Base-by-base conservation (phyloP, 2,888 invertebrate genomes). In the Caenorhabditis sp. region DNA sequence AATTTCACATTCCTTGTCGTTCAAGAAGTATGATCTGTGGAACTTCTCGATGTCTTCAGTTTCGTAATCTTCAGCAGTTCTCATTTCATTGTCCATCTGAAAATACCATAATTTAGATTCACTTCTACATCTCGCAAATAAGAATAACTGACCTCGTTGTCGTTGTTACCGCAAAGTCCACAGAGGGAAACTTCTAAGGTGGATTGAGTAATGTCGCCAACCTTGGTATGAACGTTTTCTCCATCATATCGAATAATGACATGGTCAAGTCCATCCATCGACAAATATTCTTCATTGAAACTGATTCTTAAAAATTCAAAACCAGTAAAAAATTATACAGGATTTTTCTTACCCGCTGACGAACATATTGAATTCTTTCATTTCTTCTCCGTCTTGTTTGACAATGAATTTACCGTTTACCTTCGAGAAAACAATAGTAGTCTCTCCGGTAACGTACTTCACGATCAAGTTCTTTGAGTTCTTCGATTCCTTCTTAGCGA, bases 121-220 rank as follows among this genome's bases (percentile, higher is more conserved):
- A 14, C 27, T 17, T 54, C 10, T 50, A 27, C 4, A 27, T 4
- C 10, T 31, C 10, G 31, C 1, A 36, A 56, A 17, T 26, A 23
- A 26, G 17, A 26, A 21, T 14, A 38, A 25, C 21, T 20, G 50
- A 69, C 77, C 69, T 83, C 80, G 60, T 70, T 80, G 59, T 87
- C 83, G 69, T 75, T 83, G 78, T 85, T 81, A 63, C 85, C 87
- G 74, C 87, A 87, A 54, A 87, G 80, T 63, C 87, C 87, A 73
- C 87, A 87, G 49, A 83, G 53, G 63, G 76, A 74, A 66, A 80
- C 70, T 76, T 76, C 76, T 70, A 73, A 38, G 63, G 78, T 73
- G 68, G 85, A 72, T 77, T 77, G 75, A 66, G 73, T 75, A 63
- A 76, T 68, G 70, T 73, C 72, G 58, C 85, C 84, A 69, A 31